Conservation (phyloP, 2,113 vertebrate genomes). For the Ardeotis arabs region DNA sequence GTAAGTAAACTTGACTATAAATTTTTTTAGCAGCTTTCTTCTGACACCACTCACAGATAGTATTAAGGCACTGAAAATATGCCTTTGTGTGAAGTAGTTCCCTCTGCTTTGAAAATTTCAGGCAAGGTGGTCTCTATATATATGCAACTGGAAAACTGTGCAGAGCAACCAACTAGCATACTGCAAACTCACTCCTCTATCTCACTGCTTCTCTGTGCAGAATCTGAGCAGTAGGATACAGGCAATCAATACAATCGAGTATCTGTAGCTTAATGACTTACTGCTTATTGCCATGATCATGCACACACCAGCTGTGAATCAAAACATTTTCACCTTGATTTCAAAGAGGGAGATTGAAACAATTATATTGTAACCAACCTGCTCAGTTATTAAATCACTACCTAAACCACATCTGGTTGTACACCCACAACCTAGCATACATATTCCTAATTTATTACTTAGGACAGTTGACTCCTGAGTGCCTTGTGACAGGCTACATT, state of each 20-base stretch:
- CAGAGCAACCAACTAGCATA: fast-evolving
- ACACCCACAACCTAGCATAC: background rate
- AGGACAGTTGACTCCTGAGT: background rate
- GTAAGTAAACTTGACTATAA: background rate
- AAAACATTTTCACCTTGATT: background rate
- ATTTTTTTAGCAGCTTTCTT: background rate
- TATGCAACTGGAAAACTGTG: background rate
- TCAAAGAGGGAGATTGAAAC: background rate
- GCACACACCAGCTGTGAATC: background rate
- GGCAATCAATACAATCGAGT: background rate
- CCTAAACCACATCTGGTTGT: background rate
- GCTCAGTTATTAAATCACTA: background rate
- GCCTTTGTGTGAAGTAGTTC: background rate
- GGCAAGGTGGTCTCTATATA: too few relatives aligned
- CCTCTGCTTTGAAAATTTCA: background rate
- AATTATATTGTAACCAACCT: background rate
- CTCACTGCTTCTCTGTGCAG: background rate
- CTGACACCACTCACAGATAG: background rate
- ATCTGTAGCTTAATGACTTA: background rate
- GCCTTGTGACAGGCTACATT: background rate
- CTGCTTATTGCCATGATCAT: background rate
- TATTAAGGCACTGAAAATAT: background rate
- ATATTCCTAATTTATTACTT: background rate
- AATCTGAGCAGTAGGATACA: background rate
- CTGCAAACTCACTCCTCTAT: background rate